These are phyloP conservation scores for Erpornis zantholeuca DNA, from an alignment of 2,113 vertebrate genomes.

Conservation along the genomic window DNA sequence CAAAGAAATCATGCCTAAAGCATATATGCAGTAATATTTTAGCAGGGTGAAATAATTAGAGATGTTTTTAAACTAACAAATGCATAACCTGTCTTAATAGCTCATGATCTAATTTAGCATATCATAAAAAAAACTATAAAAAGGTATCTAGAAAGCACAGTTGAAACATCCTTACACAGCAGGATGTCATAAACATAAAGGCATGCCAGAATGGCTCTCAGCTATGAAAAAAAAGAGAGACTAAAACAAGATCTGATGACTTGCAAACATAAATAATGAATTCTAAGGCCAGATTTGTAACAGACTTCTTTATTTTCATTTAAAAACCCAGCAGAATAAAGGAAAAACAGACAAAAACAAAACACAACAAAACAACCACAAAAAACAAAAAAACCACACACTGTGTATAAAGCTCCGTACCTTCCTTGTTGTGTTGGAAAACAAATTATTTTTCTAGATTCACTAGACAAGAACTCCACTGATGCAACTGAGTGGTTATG, in stretches of 20 bases:
- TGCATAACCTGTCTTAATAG: slow-evolving; percentile 64
- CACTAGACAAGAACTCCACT: background rate
- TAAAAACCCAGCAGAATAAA: background rate
- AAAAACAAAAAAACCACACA: background rate
- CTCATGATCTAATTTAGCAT: slow-evolving; percentile 64
- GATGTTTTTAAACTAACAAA: slow-evolving; percentile 66
- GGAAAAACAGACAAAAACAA: background rate
- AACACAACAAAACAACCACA: background rate
- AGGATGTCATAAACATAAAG: slow-evolving; percentile 68
- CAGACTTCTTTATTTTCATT: slow-evolving; percentile 43
- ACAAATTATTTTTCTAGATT: background rate
- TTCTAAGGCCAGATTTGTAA: slow-evolving; percentile 36
- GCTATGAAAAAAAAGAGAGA: slow-evolving; percentile 31
- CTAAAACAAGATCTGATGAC: slow-evolving; percentile 59
- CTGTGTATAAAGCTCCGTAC: background rate
- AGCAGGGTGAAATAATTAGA: slow-evolving; percentile 64
- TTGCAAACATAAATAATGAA: slow-evolving; percentile 67
- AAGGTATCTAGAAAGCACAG: slow-evolving; percentile 63
- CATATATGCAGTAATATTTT: slow-evolving; percentile 57
- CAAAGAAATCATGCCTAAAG: slow-evolving; percentile 53
- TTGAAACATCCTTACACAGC: slow-evolving; percentile 67
- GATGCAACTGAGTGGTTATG: background rate
- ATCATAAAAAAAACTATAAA: slow-evolving; percentile 15
- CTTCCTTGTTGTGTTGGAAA: background rate
- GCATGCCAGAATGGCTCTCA: slow-evolving; percentile 55